Evolutionary conservation across 1,140 invertebrate species (phyloP), one percentile per base, ranked within the genome.

Genomic region (Belonocnema kinseyi): DNA sequence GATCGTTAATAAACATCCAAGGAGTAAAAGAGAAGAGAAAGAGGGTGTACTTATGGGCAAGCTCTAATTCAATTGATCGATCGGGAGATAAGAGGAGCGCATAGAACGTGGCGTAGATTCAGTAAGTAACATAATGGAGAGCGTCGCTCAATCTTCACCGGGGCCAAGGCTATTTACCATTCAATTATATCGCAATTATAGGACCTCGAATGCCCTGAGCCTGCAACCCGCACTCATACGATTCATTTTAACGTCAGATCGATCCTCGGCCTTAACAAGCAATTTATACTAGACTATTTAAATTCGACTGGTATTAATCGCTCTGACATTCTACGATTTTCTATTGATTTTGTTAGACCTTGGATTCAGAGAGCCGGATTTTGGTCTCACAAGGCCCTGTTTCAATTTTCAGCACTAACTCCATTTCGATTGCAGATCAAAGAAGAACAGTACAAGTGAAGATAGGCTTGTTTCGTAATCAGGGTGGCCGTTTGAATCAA

Each of bases 171-270:
- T 76, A 77, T 85, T 85, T 79, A 78, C 78, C 73, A 83, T 85
- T 84, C 83, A 85, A 83, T 85, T 83, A 85, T 75, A 66, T 76
- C 72, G 80, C 81, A 83, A 86, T 86, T 86, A 84, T 70, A 74
- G 74, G 52, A 80, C 61, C 83, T 74, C 76, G 56, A 79, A 71
- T 75, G 75, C 71, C 72, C 77, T 71, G 75, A 54, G 77, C 70
- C 56, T 81, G 54, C 74, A 81, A 75, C 51, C 50, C 52, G 72
- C 50, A 61, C 74, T 72, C 53, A 52, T 77, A 74, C 54, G 46
- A 71, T 46, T 16, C 50, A 72, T 77, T 66, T 73, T 19, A 74
- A n/a, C 51, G 75, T 73, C 26, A 51, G 12, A 66, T 26, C 21
- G 21, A 33, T 66, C 16, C 21, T 26, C 26, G 58, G 11, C 26